Evolutionary conservation across 2,113 vertebrate species (phyloP), one percentile per base, ranked within the genome.

Genomic region (Pandion haliaetus): DNA sequence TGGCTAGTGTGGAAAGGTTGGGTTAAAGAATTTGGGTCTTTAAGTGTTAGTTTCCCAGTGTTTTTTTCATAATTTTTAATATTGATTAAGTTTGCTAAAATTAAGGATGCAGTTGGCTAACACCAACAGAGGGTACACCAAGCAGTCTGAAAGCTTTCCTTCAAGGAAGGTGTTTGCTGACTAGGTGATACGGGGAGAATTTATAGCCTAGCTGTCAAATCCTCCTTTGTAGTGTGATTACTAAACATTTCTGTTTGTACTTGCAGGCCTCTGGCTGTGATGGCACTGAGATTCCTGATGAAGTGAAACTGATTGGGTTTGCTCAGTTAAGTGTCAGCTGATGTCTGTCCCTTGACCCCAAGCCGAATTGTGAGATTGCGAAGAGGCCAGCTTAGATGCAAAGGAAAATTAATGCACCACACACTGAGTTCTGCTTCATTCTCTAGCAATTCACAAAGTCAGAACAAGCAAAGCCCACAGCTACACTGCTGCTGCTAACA

Each of bases 271-370:
- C 99, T 62, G 98, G 99, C 98, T 99, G 99, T 31, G 99, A 99
- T 77, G 99, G 99, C 92, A 97, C 98, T 3, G 99, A 99, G 98
- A 99, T 99, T 95, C 99, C 99, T 0, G 99, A 99, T 57, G 99
- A 99, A 98, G 99, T 99, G 98, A 99, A 99, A 98, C 98, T 99
- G 98, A 99, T 99, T 79, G 99, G 99, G 97, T 99, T 99, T 97
- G 99, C 99, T 76, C 99, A 99, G 98, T 97, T 99, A 93, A 99
- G 99, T 93, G 98, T 99, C 98, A 99, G 99, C 99, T 99, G 99
- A 99, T 99, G 95, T 82, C 92, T 86, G 91, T 98, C 95, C 82
- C 94, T 82, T 47, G 95, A 96, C 95, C 95, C 95, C 96, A 84
- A 97, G 98, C 96, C 84, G 95, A 98, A 98, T 97, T 97, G 97